A percentile compares a stretch with the other conserved stretches of the same genome.
Conservation (phyloP, 2,113 vertebrate species). For the Bombycilla garrulus region DNA sequence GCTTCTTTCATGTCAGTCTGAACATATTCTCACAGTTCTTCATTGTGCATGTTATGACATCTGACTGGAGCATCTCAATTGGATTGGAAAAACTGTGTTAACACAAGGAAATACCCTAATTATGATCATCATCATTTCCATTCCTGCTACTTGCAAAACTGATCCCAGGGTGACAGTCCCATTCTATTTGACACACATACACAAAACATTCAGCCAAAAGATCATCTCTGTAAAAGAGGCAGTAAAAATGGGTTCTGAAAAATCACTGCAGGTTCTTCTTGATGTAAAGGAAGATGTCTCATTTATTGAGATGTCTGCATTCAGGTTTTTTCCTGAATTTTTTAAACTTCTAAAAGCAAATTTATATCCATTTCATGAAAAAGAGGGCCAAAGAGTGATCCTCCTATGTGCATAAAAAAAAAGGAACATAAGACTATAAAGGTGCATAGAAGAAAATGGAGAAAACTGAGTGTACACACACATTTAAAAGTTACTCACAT, state of each 20-base stretch:
- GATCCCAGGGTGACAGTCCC: not conserved
- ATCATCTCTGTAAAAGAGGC: not conserved
- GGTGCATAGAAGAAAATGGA: not conserved
- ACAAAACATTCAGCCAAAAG: not conserved
- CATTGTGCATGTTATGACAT: not conserved
- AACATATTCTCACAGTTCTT: not conserved
- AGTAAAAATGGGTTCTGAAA: not conserved
- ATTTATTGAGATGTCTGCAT: not conserved
- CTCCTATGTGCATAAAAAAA: not conserved
- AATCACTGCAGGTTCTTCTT: not conserved
- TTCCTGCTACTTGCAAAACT: not conserved
- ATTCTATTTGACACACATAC: not conserved
- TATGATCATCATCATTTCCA: not conserved
- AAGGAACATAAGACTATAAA: not conserved
- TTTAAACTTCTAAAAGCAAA: not conserved
- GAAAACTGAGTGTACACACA: fast-evolving
- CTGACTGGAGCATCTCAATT: not conserved
- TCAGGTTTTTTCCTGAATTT: not conserved
- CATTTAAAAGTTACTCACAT: not conserved
- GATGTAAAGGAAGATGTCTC: not conserved
- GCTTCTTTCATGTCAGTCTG: not conserved
- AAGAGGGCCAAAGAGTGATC: not conserved
- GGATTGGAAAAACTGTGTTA: not conserved
- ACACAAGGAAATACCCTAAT: not conserved
- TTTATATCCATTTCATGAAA: not conserved